Base-by-base conservation (phyloP, 2,113 vertebrate genomes). In the Esox niger region DNA sequence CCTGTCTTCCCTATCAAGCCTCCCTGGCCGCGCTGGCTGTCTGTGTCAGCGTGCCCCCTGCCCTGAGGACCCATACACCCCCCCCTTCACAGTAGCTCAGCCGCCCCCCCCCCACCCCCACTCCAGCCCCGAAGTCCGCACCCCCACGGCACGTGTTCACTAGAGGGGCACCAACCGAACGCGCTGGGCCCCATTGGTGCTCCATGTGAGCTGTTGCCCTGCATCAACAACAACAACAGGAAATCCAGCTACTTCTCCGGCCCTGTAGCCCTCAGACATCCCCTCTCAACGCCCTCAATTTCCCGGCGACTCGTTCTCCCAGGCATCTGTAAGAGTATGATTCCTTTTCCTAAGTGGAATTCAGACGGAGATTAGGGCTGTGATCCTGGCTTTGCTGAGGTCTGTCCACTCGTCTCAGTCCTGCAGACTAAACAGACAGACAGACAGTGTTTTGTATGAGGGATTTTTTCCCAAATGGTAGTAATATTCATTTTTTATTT, bases 371-470 rank as follows among this genome's bases (percentile, higher is more conserved):
- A 73, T 89, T 81, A 82, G 66, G 74, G 32, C 69, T 76, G 83
- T 83, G 84, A 89, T 85, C 82, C 87, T 55, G 66, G 82, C 62
- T 85, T 78, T 80, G 76, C 80, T 60, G 59, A 77, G 75, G 81
- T 85, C 82, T 83, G 61, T 47, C 38, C 71, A 56, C 25, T 11
- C 2, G 8, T 49, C 59, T 33, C 9, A 10, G 62, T 31, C 29
- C 66, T 58, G 6, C 58, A 80, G 77, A 83, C 82, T 77, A 84
- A 70, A 79, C 47, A 1, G 55, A 69, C 58, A 74, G 71, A 79
- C 47, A 1, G 55, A 69, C 58, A 74, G 33, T 61, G 78, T 82
- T 46, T n/a, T 6, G n/a, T 58, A 73, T 30, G 62, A 64, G 17
- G 21, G 71, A 73, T 74, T 74, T 57, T n/a, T n/a, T n/a, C n/a